These are phyloP conservation scores for Eospalax fontanierii DNA, from an alignment of 2,797 vertebrate genomes.

Conservation along the genomic window DNA sequence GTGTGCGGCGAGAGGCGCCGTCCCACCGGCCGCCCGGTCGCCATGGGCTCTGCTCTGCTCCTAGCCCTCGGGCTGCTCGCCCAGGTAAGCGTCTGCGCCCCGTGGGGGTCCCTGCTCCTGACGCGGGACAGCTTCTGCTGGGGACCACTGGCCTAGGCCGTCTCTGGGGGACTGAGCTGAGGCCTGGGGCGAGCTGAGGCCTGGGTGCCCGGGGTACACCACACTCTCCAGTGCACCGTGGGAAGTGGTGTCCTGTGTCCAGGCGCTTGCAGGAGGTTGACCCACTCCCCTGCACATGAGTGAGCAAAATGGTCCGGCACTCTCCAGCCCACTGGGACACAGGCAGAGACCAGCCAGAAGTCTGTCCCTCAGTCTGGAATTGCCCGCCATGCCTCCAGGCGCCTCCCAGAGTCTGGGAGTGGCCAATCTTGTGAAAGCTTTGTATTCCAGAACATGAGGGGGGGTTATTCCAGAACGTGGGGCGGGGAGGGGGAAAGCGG, in stretches of 20 bases:
- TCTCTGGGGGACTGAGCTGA: not conserved
- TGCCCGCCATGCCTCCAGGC: not conserved
- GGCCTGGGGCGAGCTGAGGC: too few relatives aligned
- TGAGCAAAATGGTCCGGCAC: not conserved
- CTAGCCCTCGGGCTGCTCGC: conserved; percentile 86
- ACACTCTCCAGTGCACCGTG: not conserved
- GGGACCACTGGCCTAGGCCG: not conserved
- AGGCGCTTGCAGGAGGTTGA: not conserved
- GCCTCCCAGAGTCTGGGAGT: not conserved
- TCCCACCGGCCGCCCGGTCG: not conserved
- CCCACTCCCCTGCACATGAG: not conserved
- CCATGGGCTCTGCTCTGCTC: conserved; percentile 83
- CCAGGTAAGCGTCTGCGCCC: conserved; percentile 86
- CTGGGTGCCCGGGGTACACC: not conserved
- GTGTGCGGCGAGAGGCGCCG: not conserved
- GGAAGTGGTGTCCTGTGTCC: not conserved
- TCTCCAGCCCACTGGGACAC: not conserved
- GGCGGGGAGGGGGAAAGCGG: too few relatives aligned
- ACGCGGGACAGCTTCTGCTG: not conserved
- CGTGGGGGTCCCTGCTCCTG: not conserved
- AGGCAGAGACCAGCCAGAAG: not conserved
- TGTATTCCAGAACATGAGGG: not conserved
- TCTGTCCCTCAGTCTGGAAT: not conserved
- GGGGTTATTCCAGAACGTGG: not conserved
- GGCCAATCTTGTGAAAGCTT: not conserved